Base-by-base conservation (phyloP, 2,113 vertebrate genomes). In the Sylvietta virens region DNA sequence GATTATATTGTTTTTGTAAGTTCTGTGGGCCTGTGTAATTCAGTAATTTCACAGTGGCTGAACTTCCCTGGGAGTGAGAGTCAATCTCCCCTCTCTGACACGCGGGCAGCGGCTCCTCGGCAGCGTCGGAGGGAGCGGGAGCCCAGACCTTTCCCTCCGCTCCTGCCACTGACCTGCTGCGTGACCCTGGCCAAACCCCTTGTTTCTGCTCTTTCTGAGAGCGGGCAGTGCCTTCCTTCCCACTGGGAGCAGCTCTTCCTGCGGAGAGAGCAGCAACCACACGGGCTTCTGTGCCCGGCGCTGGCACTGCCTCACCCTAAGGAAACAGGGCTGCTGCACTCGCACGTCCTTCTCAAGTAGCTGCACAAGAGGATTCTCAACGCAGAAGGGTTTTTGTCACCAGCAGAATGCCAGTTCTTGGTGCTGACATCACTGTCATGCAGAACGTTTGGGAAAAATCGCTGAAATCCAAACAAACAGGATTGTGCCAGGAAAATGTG, bases 21-120 rank as follows among this genome's bases (percentile, higher is more conserved):
- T 98, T 97, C 97, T 95, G 96, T 88, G 95, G 95, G 94, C 70
- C 92, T 88, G 72, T 78, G 91, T 89, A 45, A 93, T 96, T 94
- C 60, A 96, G 91, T 97, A 96, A 98, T 98, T 98, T 98, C 97
- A 98, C 97, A 98, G 97, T 97, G 91, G 20, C 28, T 98, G 98
- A 96, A 94, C 97, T 97, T 98, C 96, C 95, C 92, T 66, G 95
- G 90, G 95, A 96, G 90, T 56, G 95, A 76, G 94, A 95, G 88
- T 23, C 85, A 12, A 50, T 87, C 90, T 94, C 85, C 6, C 57
- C 47, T 18, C 45, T 30, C 51, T 4, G 18, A 35, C 69, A 12
- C 44, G 28, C 11, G 3, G 1, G 1, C 88, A 15, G 90, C 5
- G 45, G 80, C 50, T n/a, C 91, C 6, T 4, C 4, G 42, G 60